Percentiles rank a stretch among this genome's conserved stretches.
Evolutionary conservation across 2,797 vertebrate genomes (phyloP).

Genomic region (Amphiprion clarkii): DNA sequence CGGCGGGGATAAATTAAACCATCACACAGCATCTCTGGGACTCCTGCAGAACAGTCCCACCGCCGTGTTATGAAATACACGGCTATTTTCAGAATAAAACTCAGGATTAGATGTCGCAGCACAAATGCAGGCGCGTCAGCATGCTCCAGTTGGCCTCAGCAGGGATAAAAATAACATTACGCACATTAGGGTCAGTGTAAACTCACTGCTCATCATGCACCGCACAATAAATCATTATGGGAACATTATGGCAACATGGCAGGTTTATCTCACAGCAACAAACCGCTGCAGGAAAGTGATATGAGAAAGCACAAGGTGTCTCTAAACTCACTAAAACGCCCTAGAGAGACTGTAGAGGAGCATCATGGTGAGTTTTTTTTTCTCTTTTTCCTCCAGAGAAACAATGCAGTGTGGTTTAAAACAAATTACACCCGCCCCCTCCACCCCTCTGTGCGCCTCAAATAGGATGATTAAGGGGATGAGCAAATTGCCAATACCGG

Average conservation of each 20-base stretch:
- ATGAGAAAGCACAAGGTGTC: constrained; percentile 28
- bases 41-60: not conserved
- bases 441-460: constrained; percentile 62
- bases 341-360: not conserved
- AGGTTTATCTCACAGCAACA: not conserved
- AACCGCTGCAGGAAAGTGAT: constrained; percentile 17
- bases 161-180: constrained; percentile 27
- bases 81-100: not conserved
- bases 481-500: constrained; percentile 82
- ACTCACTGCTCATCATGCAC: not conserved
- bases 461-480: constrained; percentile 80
- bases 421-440: constrained; percentile 65
- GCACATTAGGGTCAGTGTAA: constrained; percentile 24
- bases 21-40: not conserved
- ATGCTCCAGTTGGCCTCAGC: constrained; percentile 13
- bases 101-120: not conserved
- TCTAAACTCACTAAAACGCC: constrained; percentile 39
- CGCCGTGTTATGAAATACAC: not conserved
- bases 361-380: constrained; percentile 27
- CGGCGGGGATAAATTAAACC: not conserved
- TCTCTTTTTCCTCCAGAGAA: constrained; percentile 41
- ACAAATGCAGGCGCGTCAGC: constrained; percentile 16
- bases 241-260: not conserved
- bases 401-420: constrained; percentile 63
- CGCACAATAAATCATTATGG: not conserved